Base-by-base conservation (phyloP, 2,797 vertebrate genomes). In the Sarcophilus harrisii region DNA sequence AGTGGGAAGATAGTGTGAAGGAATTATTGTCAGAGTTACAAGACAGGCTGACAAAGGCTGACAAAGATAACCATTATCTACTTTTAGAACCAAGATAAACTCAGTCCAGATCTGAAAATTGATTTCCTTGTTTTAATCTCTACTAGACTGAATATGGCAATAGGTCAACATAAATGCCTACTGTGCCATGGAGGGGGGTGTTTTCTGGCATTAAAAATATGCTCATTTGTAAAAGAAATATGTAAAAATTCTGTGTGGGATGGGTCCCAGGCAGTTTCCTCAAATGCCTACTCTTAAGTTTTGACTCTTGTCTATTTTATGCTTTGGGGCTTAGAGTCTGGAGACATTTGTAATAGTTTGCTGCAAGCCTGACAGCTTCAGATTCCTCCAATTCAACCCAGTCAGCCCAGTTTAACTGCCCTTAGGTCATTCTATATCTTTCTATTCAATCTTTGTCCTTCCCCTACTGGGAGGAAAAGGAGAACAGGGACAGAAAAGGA, bases 201-300 rank as follows among this genome's bases (percentile, higher is more conserved):
- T 81, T 81, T 81, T 81, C 73, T 81, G 73, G 73, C n/a, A 81
- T 45, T 81, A 45, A 73, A 73, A 73, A 73, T 73, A 73, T 73
- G 66, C 16, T 73, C n/a, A 38, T 81, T 81, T 81, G 73, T 45
- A 81, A 81, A 38, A 81, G 38, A 81, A 45, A 81, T 81, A 81
- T 81, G 73, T 81, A 81, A 45, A 81, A 81, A 81, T 81, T 81
- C 73, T 4, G 12, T 45, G 38, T 81, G 38, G 73, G 73, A 10
- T 81, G 38, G 1, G 21, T 45, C 21, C 73, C 10, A 24, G 8
- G 73, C 73, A 81, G 73, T 16, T 81, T 81, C 38, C 21, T 81
- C n/a, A 3, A 81, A 81, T 81, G n/a, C 38, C 21, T 81, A 16
- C 38, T 3, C 38, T 38, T 24, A n/a, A 81, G n/a, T 45, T n/a